Evolutionary conservation across 2,888 invertebrate genomes (phyloP).

Genomic region (Dioctria rufipes): DNA sequence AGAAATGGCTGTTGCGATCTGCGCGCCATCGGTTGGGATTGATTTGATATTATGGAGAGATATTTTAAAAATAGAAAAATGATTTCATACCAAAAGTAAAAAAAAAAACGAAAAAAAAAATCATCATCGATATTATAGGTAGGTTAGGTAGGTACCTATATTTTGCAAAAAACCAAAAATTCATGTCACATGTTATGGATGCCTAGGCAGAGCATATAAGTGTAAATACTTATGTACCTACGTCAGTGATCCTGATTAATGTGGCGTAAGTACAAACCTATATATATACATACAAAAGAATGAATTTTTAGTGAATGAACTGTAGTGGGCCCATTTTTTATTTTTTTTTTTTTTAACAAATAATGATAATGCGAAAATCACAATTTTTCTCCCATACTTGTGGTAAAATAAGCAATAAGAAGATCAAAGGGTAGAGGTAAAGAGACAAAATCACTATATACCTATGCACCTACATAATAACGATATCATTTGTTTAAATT

Average conservation of each 20-base stretch:
- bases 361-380: constrained; percentile 27
- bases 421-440: no score
- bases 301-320: constrained; percentile 2
- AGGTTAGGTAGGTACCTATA: no score
- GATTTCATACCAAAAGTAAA: constrained; percentile 54
- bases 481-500: no score
- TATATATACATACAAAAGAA: no score
- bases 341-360: constrained; percentile 20
- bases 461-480: no score
- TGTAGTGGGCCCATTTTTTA: no score
- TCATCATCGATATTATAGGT: no score
- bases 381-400: neutral
- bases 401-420: neutral
- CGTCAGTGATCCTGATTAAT: no score
- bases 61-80: constrained; percentile 58
- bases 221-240: no score
- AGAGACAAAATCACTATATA: no score
- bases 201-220: no score
- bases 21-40: constrained; percentile 19
- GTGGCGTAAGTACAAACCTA: no score
- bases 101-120: constrained; percentile 20
- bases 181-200: constrained; percentile 37
- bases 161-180: constrained; percentile 1
- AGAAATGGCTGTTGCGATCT: constrained; percentile 37
- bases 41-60: constrained; percentile 21